A percentile compares a stretch with the other conserved stretches of the same genome.
Evolutionary conservation across 2,113 vertebrate genomes (phyloP).

Genomic region (Brachyhypopomus gauderio): DNA sequence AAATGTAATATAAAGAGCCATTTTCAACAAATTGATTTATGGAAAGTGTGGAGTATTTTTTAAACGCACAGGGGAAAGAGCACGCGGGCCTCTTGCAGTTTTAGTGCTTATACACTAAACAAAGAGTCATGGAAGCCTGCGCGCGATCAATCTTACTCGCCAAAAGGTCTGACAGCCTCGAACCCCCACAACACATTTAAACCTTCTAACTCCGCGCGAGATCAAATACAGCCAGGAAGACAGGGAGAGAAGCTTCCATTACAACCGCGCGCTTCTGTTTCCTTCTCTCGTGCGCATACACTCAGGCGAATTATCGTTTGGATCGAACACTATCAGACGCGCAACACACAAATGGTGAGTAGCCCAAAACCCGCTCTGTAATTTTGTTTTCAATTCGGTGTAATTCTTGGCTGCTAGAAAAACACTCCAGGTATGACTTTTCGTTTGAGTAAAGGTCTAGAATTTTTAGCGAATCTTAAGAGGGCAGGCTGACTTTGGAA

Average conservation of each 20-base stretch:
- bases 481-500: background rate
- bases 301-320: background rate
- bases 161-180: constrained; percentile 99
- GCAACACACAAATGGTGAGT: constrained; percentile 66
- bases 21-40: background rate
- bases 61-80: constrained; percentile 69
- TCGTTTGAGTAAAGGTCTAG: background rate
- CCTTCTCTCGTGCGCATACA: constrained; percentile 55
- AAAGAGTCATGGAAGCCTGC: constrained; percentile 95
- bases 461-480: constrained; percentile 1
- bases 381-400: constrained; percentile 20
- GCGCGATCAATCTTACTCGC: constrained; percentile 98
- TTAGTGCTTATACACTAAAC: constrained; percentile 98
- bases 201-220: constrained; percentile 90
- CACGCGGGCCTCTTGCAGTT: constrained; percentile 76
- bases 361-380: constrained; percentile 34
- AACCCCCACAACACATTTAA: constrained; percentile 99
- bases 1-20: too few species aligned
- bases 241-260: constrained; percentile 60
- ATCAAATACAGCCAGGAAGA: constrained; percentile 18
- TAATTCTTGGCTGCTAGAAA: background rate
- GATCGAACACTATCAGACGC: constrained; percentile 30
- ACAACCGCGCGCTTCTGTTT: constrained; percentile 62
- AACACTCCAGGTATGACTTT: background rate
- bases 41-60: background rate